Evolutionary conservation across 2,113 vertebrate species (phyloP).

Genomic region (Cololabis saira): DNA sequence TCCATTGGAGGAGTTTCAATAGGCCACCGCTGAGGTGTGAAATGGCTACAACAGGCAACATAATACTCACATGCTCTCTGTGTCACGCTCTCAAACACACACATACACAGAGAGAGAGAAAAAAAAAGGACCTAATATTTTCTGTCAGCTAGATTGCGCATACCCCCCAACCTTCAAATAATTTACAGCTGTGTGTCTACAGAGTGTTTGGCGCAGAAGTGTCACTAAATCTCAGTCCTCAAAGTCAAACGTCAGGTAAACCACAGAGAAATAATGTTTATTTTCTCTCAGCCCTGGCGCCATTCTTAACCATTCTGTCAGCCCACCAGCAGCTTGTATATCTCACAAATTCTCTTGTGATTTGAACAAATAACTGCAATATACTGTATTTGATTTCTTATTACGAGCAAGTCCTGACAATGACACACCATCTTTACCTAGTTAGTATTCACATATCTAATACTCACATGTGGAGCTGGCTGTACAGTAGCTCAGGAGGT

Average conservation of each 20-base stretch:
- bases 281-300: conserved; percentile 80
- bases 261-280: conserved; percentile 85
- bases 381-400: conserved; percentile 32
- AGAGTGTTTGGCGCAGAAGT: conserved; percentile 78
- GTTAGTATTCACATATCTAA: not conserved
- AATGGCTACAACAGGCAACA: conserved; percentile 74
- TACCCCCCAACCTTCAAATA: conserved; percentile 81
- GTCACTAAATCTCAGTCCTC: conserved; percentile 84
- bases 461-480: no score
- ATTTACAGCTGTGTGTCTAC: conserved; percentile 79
- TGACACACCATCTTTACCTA: conserved; percentile 42
- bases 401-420: conserved; percentile 31
- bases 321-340: conserved; percentile 56
- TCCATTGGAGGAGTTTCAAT: conserved; percentile 71
- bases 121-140: conserved; percentile 69
- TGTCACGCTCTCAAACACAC: conserved; percentile 31
- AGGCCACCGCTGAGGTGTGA: conserved; percentile 67
- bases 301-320: conserved; percentile 80
- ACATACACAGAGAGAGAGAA: conserved; percentile 5
- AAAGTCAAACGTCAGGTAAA: conserved; percentile 85
- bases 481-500: no score
- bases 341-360: conserved; percentile 66
- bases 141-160: conserved; percentile 76
- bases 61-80: conserved; percentile 61
- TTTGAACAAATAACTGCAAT: conserved; percentile 58